Percentiles rank a stretch among this genome's conserved stretches.
These are phyloP conservation scores for Apteryx mantelli DNA, from an alignment of 2,113 vertebrate genomes.

Conservation along the genomic window DNA sequence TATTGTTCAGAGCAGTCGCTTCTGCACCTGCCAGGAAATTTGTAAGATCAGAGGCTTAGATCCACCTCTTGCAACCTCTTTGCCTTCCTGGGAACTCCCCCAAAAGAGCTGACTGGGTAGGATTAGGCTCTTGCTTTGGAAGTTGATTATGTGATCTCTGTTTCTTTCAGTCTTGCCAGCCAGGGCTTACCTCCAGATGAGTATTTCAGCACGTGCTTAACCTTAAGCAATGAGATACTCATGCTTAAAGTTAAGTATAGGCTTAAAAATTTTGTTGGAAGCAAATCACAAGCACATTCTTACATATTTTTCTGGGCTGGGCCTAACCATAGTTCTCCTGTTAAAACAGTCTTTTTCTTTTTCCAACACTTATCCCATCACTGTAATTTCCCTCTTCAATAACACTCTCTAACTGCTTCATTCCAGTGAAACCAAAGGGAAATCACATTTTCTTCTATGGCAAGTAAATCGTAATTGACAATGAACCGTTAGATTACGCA, in stretches of 20 bases:
- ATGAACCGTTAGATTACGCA: background rate
- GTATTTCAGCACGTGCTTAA: slow-evolving; percentile 66
- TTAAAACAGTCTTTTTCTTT: background rate
- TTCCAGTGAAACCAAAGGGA: slow-evolving; percentile 3
- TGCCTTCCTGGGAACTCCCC: slow-evolving; percentile 63
- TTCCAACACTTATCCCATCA: background rate
- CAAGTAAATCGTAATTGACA: background rate
- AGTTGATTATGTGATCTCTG: slow-evolving; percentile 47
- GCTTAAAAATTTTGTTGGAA: slow-evolving; percentile 63
- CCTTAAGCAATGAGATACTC: slow-evolving; percentile 51
- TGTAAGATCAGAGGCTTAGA: slow-evolving; percentile 54
- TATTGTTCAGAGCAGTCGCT: slow-evolving; percentile 43
- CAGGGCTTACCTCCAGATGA: slow-evolving; percentile 65
- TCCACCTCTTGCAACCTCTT: slow-evolving; percentile 57
- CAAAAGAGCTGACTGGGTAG: slow-evolving; percentile 51
- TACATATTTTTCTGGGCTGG: slow-evolving; percentile 53
- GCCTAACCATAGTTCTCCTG: slow-evolving; percentile 28
- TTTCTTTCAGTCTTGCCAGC: slow-evolving; percentile 62
- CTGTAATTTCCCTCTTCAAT: background rate
- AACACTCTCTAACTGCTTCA: background rate
- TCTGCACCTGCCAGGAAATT: slow-evolving; percentile 66
- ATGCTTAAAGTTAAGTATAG: slow-evolving; percentile 36
- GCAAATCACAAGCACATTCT: slow-evolving; percentile 68
- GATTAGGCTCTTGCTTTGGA: slow-evolving; percentile 55
- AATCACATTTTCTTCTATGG: background rate